phyloP scores from a whole-genome alignment of 2,113 vertebrate species.

The Rhea pennata region DNA sequence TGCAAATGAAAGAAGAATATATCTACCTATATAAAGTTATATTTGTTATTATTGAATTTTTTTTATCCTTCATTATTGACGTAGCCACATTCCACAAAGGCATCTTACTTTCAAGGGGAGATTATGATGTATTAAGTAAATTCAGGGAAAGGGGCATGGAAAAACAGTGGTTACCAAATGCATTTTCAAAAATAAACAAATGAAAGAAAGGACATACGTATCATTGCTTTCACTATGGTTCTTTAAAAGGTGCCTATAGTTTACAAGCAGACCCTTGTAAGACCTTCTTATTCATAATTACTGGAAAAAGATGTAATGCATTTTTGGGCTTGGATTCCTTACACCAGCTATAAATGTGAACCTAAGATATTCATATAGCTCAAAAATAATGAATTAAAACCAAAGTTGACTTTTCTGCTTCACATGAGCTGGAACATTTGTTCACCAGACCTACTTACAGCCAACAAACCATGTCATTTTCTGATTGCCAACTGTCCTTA shows the following conservation, averaged over 20 bases:
- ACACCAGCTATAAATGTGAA: background rate
- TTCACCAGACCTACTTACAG: background rate
- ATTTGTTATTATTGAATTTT: slow-evolving; percentile 48
- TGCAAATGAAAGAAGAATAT: slow-evolving; percentile 66
- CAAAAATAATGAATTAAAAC: background rate
- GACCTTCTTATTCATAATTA: background rate
- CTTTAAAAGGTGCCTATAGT: background rate
- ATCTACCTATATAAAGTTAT: slow-evolving; percentile 43
- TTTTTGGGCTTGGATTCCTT: background rate
- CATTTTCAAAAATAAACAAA: slow-evolving; percentile 35
- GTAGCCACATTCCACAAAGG: background rate
- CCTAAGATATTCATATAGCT: background rate
- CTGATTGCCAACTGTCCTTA: background rate
- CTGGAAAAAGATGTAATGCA: background rate
- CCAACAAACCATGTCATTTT: background rate
- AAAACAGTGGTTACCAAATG: background rate
- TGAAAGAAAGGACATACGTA: background rate
- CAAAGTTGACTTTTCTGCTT: background rate
- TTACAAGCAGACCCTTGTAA: background rate
- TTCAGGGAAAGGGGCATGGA: background rate
- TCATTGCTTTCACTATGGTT: background rate
- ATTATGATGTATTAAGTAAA: slow-evolving; percentile 38
- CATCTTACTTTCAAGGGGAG: background rate
- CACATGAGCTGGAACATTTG: background rate
- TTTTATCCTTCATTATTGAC: slow-evolving; percentile 56